Evolutionary conservation across 1,140 invertebrate species (phyloP), one percentile per base, ranked within the genome.

Genomic region (Octopus sinensis): DNA sequence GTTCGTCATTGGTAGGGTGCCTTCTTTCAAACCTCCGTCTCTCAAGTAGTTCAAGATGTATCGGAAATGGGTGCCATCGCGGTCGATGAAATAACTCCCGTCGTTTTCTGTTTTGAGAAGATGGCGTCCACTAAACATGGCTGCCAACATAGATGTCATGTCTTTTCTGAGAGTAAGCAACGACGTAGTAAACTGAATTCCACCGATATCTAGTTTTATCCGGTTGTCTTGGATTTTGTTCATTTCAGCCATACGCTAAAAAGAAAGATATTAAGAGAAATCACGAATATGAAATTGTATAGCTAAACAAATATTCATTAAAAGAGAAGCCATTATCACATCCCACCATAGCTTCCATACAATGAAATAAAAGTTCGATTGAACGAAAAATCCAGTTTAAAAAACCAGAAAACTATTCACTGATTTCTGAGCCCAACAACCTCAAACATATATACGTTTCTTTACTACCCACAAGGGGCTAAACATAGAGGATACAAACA

Each of bases 181-280:
- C n/a, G 88, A 88, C 9, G 90, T 91, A 4, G 89, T 90, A 83
- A 87, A 91, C 81, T 85, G 85, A 5, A 87, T 85, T 52, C 90
- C 90, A 51, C 90, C 90, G 62, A 91, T 90, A 83, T 91, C 90
- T n/a, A 91, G 84, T 80, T 89, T 88, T 7, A 90, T 87, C 30
- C 86, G 84, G 30, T 84, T 86, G 56, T 89, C 88, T 71, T 88
- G 88, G 54, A 89, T 85, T 79, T 85, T 85, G 80, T 87, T 82
- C 53, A 89, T 80, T 54, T 89, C 88, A 23, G 87, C 85, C 87
- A 89, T 88, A 77, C 85, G 80, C 88, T 89, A 83, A 54, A 82
- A 84, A 13, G 53, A n/a, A 84, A 83, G 52, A 80, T 76, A 77
- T 13, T 43, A 73, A 78, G 6, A 82, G 68, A 9, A 73, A n/a